Evolutionary conservation across 2,888 invertebrate species (phyloP), one percentile per base, ranked within the genome.

Genomic region (Phlogophora meticulosa): DNA sequence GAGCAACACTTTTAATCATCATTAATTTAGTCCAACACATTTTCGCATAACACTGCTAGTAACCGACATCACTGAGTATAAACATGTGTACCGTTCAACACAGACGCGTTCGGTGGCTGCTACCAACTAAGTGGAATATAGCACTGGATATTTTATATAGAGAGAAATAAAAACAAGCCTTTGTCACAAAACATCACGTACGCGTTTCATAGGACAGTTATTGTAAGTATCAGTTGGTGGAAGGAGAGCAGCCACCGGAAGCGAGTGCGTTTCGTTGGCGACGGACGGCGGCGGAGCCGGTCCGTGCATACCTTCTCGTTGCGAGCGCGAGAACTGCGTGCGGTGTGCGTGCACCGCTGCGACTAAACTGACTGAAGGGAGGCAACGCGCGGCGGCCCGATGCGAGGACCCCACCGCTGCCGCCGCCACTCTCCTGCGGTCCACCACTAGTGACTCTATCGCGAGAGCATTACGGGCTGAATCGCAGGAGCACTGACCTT

Each of bases 321-420:
- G 89, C 92, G 94, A 94, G 94, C 94, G 94, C 95, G 95, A 94
- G 95, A 94, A 94, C 95, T 95, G 95, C 95, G 95, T 95, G 93
- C 95, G 95, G 95, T 88, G 95, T 94, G 95, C 95, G 95, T 95
- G 95, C 95, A 95, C 95, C 95, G 95, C 94, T 92, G 93, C 91
- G 92, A 94, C 94, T 94, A 90, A 90, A 93, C 94, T 90, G 88
- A 90, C 85, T 88, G 87, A 89, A 90, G 91, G 91, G 89, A 91
- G 89, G 89, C 89, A 89, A 86, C 88, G 91, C 89, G 90, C 90
- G 87, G 88, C 85, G 81, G 79, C 78, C 83, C 83, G 84, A 77
- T 79, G 87, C 90, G 90, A 91, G 90, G 93, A 92, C 93, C 94
- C 93, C 94, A 93, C 94, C 93, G 92, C 93, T 83, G 72, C 87